Evolutionary conservation across 1,140 invertebrate species (phyloP).

Genomic region (Chrysopa pallens): DNA sequence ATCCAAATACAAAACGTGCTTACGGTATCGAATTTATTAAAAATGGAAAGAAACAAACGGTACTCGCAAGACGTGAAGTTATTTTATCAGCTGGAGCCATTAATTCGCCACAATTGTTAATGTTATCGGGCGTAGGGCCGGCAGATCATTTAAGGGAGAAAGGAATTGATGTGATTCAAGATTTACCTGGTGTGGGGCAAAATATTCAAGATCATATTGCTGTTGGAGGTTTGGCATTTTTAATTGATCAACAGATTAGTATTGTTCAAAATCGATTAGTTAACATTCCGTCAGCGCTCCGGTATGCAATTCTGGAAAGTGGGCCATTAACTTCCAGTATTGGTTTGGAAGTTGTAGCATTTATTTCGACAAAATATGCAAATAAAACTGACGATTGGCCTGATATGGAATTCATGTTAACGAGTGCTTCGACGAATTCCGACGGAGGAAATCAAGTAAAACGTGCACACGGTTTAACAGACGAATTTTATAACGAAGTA

Average conservation of each 20-base stretch:
- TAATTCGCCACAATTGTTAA: constrained; percentile 59
- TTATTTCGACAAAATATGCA: constrained; percentile 72
- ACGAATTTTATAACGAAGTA: constrained; percentile 61
- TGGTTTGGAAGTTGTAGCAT: constrained; percentile 66
- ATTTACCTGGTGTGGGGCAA: constrained; percentile 54
- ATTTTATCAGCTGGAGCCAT: constrained; percentile 63
- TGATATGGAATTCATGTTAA: constrained; percentile 78
- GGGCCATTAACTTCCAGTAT: constrained; percentile 68
- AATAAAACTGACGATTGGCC: constrained; percentile 73
- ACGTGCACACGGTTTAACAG: constrained; percentile 55
- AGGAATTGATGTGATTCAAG: constrained; percentile 43
- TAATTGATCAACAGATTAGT: constrained; percentile 61
- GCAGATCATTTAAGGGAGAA: constrained; percentile 44
- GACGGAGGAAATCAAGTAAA: constrained; percentile 56
- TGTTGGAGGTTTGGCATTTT: constrained; percentile 56
- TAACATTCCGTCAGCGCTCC: constrained; percentile 53
- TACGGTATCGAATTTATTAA: constrained; percentile 62
- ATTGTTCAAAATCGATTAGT: constrained; percentile 56
- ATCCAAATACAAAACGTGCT: constrained; percentile 45
- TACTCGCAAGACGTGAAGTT: constrained; percentile 56
- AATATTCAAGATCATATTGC: constrained; percentile 77
- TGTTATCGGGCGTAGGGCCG: constrained; percentile 73
- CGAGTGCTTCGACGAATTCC: constrained; percentile 57
- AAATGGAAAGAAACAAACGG: constrained; percentile 39
- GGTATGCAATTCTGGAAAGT: constrained; percentile 59